Base-by-base conservation (phyloP, 1,140 invertebrate species). In the Orchestia grillus region DNA sequence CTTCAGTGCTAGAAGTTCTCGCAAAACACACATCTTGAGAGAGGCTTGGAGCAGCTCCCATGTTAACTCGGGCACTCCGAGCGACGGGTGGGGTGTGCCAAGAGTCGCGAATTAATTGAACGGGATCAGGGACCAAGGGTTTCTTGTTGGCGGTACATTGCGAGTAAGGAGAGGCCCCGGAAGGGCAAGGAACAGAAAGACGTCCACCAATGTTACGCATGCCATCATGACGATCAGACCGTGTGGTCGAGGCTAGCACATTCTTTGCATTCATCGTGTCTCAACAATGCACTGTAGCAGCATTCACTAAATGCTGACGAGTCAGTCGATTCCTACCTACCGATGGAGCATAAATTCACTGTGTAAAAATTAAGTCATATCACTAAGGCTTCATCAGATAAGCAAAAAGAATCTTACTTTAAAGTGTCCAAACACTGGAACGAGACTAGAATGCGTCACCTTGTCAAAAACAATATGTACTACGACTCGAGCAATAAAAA, bases 161-260 rank as follows among this genome's bases (percentile, higher is more conserved):
- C 6, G 44, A 19, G 44, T 44, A 94, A 44, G 92, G 44, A 44
- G 92, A 94, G 40, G 92, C 36, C 6, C 92, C 92, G 44, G 92
- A 44, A 44, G 92, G 92, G 44, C 92, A 94, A 45, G 92, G 92
- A 94, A 94, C 92, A 44, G 92, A 94, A 40, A 94, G 92, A 45
- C 44, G 43, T 11, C 92, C 92, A 94, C 92, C 92, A 47, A 94
- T 94, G 92, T 44, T 94, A 28, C 92, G 92, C 92, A 94, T 94
- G 44, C 92, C 92, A 40, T 94, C 92, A n/a, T 94, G 92, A 44
- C 43, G 92, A 40, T 44, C 43, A n/a, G 92, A 44, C 44, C 19
- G 43, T 15, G 43, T 19, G 36, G 8, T 94, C 0, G 44, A 91
- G 41, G 88, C 41, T 43, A 44, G 15, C 11, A 91, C 44, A 91